Conservation (phyloP, 2,888 invertebrate species). For the Timandra comae region DNA sequence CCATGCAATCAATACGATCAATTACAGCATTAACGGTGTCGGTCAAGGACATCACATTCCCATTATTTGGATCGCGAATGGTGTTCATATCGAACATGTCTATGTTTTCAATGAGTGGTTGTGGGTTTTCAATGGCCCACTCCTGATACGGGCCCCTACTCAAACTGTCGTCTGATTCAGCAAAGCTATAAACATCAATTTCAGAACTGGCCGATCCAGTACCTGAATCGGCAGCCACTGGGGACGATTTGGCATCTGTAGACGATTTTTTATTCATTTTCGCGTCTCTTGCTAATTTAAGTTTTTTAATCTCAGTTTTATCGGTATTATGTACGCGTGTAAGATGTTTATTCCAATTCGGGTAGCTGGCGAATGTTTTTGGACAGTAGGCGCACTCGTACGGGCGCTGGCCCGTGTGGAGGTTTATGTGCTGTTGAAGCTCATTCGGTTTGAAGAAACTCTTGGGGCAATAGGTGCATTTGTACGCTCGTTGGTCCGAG, state of each 20-base stretch:
- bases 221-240: no score
- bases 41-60: not conserved
- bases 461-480: conserved; percentile 74
- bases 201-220: not conserved
- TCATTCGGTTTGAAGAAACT: conserved; percentile 38
- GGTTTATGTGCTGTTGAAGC: conserved; percentile 73
- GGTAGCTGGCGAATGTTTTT: conserved; percentile 72
- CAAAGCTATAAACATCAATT: not conserved
- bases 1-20: conserved; percentile 7
- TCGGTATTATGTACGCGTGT: conserved; percentile 44
- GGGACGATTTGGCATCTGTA: not conserved
- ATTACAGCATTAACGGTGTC: conserved; percentile 12
- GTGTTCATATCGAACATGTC: not conserved
- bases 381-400: conserved; percentile 75
- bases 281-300: conserved; percentile 2
- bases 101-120: no score
- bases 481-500: conserved; percentile 58
- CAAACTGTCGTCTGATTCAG: not conserved
- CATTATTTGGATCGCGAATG: not conserved
- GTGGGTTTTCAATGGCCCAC: no score
- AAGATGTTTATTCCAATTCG: conserved; percentile 78
- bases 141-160: not conserved
- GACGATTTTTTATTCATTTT: not conserved
- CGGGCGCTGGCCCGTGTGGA: conserved; percentile 74
- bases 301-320: conserved; percentile 17